Conservation (phyloP, 1,140 invertebrate species). For the Aphelenchoides fujianensis region DNA sequence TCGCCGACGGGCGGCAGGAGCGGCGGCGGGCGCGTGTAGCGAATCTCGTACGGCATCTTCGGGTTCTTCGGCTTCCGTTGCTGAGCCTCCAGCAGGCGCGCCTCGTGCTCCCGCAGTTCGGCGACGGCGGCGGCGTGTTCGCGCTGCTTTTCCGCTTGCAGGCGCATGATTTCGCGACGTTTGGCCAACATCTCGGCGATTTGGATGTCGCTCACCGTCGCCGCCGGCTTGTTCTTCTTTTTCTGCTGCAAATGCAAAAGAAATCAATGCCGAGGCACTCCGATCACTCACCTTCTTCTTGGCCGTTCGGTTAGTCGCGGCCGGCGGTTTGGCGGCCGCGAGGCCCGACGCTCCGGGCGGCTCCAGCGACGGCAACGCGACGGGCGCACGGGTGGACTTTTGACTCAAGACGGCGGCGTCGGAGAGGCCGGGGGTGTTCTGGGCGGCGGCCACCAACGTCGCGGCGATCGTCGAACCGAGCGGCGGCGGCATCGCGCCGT, state of each 20-base stretch:
- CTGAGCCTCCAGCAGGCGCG: background rate
- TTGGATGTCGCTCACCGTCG: constrained; percentile 13
- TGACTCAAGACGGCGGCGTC: too few relatives aligned
- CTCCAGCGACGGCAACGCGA: too few relatives aligned
- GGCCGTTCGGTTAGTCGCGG: too few relatives aligned
- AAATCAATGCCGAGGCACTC: background rate
- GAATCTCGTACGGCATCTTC: background rate
- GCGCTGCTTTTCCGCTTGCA: constrained; percentile 1
- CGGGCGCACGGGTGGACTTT: too few relatives aligned
- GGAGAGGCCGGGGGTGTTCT: background rate
- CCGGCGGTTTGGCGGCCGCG: too few relatives aligned
- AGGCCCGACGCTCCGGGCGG: too few relatives aligned
- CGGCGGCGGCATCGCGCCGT: background rate
- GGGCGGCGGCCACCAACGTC: background rate
- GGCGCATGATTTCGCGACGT: background rate
- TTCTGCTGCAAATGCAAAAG: background rate
- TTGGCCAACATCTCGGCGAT: background rate
- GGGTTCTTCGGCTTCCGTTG: background rate
- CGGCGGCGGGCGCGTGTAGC: too few relatives aligned
- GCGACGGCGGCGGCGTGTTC: constrained; percentile 5
- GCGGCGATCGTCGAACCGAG: background rate
- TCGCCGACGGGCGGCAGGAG: too few relatives aligned
- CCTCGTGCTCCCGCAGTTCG: background rate
- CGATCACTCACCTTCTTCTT: constrained; percentile 14
- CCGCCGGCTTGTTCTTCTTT: constrained; percentile 16